A percentile compares a stretch with the other conserved stretches of the same genome.
Evolutionary conservation across 2,888 invertebrate genomes (phyloP).

Genomic region (Caenorhabditis virilis): DNA sequence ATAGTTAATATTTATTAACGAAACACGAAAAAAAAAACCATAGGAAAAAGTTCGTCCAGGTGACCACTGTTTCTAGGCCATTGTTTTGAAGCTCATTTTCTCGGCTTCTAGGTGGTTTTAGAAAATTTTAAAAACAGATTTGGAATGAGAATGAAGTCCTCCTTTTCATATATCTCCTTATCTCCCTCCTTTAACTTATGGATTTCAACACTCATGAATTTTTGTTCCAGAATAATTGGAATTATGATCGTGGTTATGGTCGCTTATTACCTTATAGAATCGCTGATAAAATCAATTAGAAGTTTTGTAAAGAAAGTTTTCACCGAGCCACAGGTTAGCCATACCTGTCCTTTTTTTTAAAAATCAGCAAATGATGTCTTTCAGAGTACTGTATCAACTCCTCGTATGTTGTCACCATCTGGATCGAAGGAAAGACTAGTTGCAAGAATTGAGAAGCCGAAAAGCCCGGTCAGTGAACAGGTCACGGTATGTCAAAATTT

Average conservation of each 20-base stretch:
- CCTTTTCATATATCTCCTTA: no score
- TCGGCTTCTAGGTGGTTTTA: no score
- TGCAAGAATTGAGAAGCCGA: no score
- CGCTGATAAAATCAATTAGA: conserved; percentile 4
- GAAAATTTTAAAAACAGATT: no score
- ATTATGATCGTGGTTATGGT: conserved; percentile 15
- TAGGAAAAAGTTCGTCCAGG: no score
- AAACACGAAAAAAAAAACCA: no score
- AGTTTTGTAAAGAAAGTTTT: conserved; percentile 8
- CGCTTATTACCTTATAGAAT: conserved; percentile 25
- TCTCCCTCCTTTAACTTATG: no score
- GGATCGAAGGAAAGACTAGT: background rate
- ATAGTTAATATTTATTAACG: no score
- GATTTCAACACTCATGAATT: no score
- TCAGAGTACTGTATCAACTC: conserved; percentile 32
- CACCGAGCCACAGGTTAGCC: conserved; percentile 9
- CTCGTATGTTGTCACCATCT: conserved; percentile 18
- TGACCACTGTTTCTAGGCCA: no score
- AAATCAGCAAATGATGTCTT: background rate
- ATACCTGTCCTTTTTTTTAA: background rate
- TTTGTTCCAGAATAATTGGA: conserved; percentile 28
- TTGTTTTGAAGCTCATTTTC: no score
- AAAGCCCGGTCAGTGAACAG: background rate
- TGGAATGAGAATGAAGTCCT: no score
- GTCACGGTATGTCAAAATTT: background rate